These are phyloP conservation scores for Muraenolepis orangiensis DNA, from an alignment of 2,797 vertebrate genomes.

Conservation along the genomic window DNA sequence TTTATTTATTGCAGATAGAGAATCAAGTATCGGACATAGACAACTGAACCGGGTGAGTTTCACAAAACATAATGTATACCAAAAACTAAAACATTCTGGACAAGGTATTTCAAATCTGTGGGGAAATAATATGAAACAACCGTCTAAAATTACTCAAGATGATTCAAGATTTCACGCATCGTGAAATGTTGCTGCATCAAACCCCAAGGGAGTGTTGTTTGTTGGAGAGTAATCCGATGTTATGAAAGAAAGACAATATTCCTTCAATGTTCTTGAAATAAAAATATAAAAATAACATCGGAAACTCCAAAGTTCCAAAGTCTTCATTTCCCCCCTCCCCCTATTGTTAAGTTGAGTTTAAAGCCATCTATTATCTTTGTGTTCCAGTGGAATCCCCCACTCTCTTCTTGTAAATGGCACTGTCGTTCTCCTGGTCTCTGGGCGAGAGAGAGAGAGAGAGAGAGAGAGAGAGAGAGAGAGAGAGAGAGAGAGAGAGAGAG, in stretches of 20 bases:
- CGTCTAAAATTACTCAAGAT: background rate
- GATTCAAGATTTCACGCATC: no score
- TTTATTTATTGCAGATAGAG: constrained; percentile 64
- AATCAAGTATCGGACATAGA: constrained; percentile 76
- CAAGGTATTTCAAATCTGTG: background rate
- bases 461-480: no score
- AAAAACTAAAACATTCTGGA: background rate
- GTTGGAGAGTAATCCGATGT: background rate
- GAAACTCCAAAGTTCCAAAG: background rate
- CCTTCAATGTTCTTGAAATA: background rate
- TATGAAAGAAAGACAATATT: background rate
- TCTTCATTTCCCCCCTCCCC: background rate
- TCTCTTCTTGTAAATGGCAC: constrained; percentile 29
- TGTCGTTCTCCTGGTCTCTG: constrained; percentile 32
- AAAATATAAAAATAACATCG: background rate
- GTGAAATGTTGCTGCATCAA: no score
- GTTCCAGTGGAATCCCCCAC: constrained; percentile 22
- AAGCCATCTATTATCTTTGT: constrained; percentile 22
- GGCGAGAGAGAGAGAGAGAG: constrained; percentile 7
- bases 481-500: no score
- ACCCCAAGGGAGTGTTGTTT: no score
- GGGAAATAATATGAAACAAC: background rate
- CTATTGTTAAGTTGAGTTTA: constrained; percentile 16
- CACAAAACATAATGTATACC: background rate
- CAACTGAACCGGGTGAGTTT: constrained; percentile 72